Base-by-base conservation (phyloP, 2,113 vertebrate species). In the Thamnophis sirtalis region DNA sequence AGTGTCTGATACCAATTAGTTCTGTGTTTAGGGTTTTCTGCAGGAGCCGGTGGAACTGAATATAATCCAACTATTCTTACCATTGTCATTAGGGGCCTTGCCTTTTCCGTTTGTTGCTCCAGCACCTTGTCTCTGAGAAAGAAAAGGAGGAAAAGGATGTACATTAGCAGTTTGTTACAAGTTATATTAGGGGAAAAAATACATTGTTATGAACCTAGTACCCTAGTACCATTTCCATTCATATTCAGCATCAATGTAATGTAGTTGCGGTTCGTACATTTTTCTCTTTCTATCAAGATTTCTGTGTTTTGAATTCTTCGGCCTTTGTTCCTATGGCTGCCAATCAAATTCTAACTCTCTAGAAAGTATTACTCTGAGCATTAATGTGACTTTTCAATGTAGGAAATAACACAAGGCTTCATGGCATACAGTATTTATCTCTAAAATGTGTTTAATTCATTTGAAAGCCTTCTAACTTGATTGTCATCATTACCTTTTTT, bases 61-160 rank as follows among this genome's bases (percentile, higher is more conserved):
- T 56, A 91, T 43, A 88, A 0, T 1, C 56, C 43, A 26, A 4
- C 49, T 26, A 51, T 51, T 51, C 97, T 98, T 98, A 99, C 99
- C 99, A 94, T 98, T 98, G 95, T 96, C 98, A 88, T 97, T 98
- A 95, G 98, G 95, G 13, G 98, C 97, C 97, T 99, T 99, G 96
- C 98, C 98, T 98, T 98, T 99, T 89, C 98, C 98, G 90, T 98
- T 98, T 95, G 98, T 95, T 95, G 98, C 97, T 94, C 98, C 98
- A 22, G 98, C 96, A 96, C 98, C 98, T 98, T 99, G 98, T 98
- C 98, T 98, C 99, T 99, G 96, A 87, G 95, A 28, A 17, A 13
- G 7, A 17, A 73, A n/a, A 87, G 56, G 22, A 91, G 13, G 93
- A 86, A 80, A 55, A 93, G 85, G 17, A 95, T 53, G 94, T 86